Evolutionary conservation across 2,888 invertebrate genomes (phyloP), one percentile per base, ranked within the genome.

Genomic region (Epistrophe eligans): DNA sequence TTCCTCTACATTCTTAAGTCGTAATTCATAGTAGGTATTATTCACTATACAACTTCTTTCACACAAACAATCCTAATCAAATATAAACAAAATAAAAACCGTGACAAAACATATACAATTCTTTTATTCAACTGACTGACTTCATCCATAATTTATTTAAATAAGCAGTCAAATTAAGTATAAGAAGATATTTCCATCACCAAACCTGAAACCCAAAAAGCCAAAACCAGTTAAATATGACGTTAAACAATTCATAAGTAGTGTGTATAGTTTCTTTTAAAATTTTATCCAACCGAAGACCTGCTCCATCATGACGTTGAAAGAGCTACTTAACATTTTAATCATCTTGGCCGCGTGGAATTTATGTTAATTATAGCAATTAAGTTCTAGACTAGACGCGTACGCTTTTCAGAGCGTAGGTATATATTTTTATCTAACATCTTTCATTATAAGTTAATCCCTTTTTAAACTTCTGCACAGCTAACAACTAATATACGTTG

Each of bases 21-120:
- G 64, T 45, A 64, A 64, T 64, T 64, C 28, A 64, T n/a, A 28
- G n/a, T n/a, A n/a, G n/a, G n/a, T n/a, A 43, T 45, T 64, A n/a
- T 50, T 50, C 10, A 50, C 28, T 35, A 35, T 24, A 24, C 32
- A 9, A 17, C 15, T 28, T 45, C 19, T 66, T 76, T 28, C 64
- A 35, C 28, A 13, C 24, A 48, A 66, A 76, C 2, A 19, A 55
- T 35, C 15, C 57, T 57, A 66, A 57, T 66, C 19, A 10, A 57
- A 55, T 11, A 57, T 32, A 66, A 52, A 67, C 66, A 40, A 35
- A 66, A 66, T 45, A 24, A 66, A 55, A 57, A 17, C 19, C 74
- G 32, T 66, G 48, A 76, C 35, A 38, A 57, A 67, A 45, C 35
- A 43, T 1, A 43, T 1, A 35, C 32, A 55, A 58, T 48, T 67